Evolutionary conservation across 2,888 invertebrate genomes (phyloP).

Genomic region (Helicoverpa assulta): DNA sequence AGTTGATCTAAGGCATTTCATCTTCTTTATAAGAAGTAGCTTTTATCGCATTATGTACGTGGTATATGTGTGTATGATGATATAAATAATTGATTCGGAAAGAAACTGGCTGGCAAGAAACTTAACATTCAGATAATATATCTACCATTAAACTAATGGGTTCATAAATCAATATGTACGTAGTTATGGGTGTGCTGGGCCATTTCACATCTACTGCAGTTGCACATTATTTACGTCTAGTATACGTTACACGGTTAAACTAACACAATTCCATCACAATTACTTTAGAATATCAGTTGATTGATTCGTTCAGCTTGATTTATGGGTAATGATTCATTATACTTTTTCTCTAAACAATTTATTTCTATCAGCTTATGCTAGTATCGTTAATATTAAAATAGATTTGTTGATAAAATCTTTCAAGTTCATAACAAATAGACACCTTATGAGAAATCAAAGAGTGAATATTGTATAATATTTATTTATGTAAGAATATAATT

Average conservation of each 20-base stretch:
- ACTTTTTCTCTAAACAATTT: constrained; percentile 63
- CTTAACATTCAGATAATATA: background rate
- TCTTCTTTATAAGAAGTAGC: constrained; percentile 29
- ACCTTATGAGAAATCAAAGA: constrained; percentile 70
- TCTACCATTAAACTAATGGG: constrained; percentile 6
- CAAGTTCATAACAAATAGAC: constrained; percentile 79
- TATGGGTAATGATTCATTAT: constrained; percentile 68
- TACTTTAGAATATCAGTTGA: constrained; percentile 90
- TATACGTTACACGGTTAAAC: constrained; percentile 77
- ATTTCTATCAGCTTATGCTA: constrained; percentile 64
- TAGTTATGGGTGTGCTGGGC: constrained; percentile 50
- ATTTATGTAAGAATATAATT: constrained; percentile 67
- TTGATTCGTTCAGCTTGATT: constrained; percentile 83
- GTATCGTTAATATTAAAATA: constrained; percentile 80
- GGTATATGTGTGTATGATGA: constrained; percentile 16
- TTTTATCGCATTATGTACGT: constrained; percentile 45
- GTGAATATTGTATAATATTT: constrained; percentile 64
- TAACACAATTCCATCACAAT: constrained; percentile 90
- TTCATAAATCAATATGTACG: constrained; percentile 25
- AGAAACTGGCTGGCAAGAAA: background rate
- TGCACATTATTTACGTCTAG: constrained; percentile 63
- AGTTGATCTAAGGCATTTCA: background rate
- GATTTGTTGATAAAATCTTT: constrained; percentile 89
- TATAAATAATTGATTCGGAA: background rate
- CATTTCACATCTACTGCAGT: constrained; percentile 49